Evolutionary conservation across 2,797 vertebrate genomes (phyloP), one percentile per base, ranked within the genome.

Genomic region (Leptoclinus maculatus): DNA sequence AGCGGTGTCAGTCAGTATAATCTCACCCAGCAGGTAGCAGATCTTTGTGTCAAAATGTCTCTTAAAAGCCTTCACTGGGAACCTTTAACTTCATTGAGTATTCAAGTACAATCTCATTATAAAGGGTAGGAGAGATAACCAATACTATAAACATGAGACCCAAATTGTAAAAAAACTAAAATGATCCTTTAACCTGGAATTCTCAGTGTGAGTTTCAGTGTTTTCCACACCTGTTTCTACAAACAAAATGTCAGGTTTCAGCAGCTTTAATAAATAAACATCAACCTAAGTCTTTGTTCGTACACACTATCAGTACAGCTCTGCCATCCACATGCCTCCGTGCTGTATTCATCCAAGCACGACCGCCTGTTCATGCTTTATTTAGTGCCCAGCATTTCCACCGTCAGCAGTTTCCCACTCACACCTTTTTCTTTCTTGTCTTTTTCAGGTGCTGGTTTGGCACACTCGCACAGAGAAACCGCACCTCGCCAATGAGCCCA

Each of bases 401-500:
- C 29, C 12, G 21, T 81, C 76, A 27, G 79, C 82, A 59, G 5
- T 56, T 71, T 58, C 53, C 58, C 74, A 14, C 51, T 83, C 51
- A 83, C 53, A 25, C 51, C 4, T 12, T 53, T 25, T 27, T 65
- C 23, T 47, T 56, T 54, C 29, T 51, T 25, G 8, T 67, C 5
- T 70, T 39, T 60, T 81, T 5, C 79, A 99, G 98, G 97, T 99
- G 83, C 96, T 99, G 38, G 98, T 99, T 56, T 99, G 98, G 98
- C 98, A 99, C 95, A 99, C 98, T 2, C 96, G 98, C 84, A 99
- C 98, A 34, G 98, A 99, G 92, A 99, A 99, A 86, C 97, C 97
- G 2, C 97, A 98, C 72, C 94, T 99, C 11, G 96, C 96, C 58
- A 98, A 98, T 0, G 98, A 99, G 94, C 96, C 97, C 79, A 98